Base-by-base conservation (phyloP, 2,888 invertebrate genomes). In the Thecocarcelia acutangulata region DNA sequence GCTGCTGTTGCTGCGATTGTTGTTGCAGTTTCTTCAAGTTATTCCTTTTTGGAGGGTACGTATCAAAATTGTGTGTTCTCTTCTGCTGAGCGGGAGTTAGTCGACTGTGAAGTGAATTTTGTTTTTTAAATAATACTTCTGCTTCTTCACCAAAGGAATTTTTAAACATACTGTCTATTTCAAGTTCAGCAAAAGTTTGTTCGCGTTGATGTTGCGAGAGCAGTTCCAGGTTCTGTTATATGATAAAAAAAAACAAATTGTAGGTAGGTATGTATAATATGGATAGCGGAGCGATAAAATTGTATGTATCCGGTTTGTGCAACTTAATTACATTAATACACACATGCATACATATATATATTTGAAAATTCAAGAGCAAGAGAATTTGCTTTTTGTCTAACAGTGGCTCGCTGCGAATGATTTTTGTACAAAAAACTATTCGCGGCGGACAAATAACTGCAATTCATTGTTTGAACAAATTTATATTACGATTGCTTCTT, bases 141-240 rank as follows among this genome's bases (percentile, higher is more conserved):
- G 69, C 74, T 44, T 44, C 37, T 64, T 66, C 59, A 24, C 28
- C 59, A 37, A 33, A 17, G 17, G 42, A 75, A 72, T 56, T 74
- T 50, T 61, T 82, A 50, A 78, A 75, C 78, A 82, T 82, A 19
- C 69, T 78, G 59, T 59, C 74, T 46, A 40, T 40, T 64, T 21
- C 69, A 69, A 59, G 44, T 59, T 74, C 33, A 74, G 46, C 59
- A 56, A 69, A 70, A 17, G 24, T 70, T 21, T 75, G 78, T 3
- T 48, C 24, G 44, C 50, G 8, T 46, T 59, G 66, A 24, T 58
- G 42, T 64, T 77, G 54, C 15, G 48, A 5, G 0, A 28, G 63
- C 21, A 37, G 44, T 33, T 37, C 28, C 37, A 42, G 72, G 13
- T 52, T 50, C 69, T 78, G 59, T 42, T 70, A 19, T n/a, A 69